A percentile compares a stretch with the other conserved stretches of the same genome.
Evolutionary conservation across 2,888 invertebrate species (phyloP).

Genomic region (Cosmia pyralina): DNA sequence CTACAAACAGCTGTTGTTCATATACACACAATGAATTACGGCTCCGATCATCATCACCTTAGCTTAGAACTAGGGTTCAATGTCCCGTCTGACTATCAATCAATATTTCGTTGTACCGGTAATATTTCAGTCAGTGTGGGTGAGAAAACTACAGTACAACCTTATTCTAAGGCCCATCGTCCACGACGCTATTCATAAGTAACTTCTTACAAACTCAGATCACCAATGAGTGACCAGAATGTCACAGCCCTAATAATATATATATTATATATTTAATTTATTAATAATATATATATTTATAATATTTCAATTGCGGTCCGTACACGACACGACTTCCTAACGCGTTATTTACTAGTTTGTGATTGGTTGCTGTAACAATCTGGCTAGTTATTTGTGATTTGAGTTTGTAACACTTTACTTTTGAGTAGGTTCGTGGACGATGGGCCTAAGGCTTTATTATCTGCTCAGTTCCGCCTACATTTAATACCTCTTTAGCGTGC

Average conservation of each 20-base stretch:
- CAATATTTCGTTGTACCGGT: neutral
- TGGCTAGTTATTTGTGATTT: neutral
- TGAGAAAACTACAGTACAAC: conserved; percentile 1
- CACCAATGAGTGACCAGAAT: neutral
- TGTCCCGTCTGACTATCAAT: neutral
- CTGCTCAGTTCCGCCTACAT: conserved; percentile 14
- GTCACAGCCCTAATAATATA: neutral
- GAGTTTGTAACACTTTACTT: neutral
- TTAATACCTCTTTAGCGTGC: conserved; percentile 11
- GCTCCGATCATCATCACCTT: neutral
- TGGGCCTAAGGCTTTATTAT: neutral
- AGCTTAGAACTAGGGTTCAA: conserved; percentile 4
- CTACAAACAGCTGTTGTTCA: conserved; percentile 7
- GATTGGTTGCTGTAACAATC: neutral
- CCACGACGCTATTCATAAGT: neutral
- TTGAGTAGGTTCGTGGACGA: neutral
- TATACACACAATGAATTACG: conserved; percentile 20
- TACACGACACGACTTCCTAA: neutral
- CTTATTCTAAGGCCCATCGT: neutral
- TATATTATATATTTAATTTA: too few species aligned
- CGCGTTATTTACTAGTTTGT: neutral
- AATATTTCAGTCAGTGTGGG: conserved; percentile 20
- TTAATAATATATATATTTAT: too few species aligned
- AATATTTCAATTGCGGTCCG: neutral
- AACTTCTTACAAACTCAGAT: neutral